phyloP scores from a whole-genome alignment of 1,140 invertebrate species.

The Acromyrmex echinatior region DNA sequence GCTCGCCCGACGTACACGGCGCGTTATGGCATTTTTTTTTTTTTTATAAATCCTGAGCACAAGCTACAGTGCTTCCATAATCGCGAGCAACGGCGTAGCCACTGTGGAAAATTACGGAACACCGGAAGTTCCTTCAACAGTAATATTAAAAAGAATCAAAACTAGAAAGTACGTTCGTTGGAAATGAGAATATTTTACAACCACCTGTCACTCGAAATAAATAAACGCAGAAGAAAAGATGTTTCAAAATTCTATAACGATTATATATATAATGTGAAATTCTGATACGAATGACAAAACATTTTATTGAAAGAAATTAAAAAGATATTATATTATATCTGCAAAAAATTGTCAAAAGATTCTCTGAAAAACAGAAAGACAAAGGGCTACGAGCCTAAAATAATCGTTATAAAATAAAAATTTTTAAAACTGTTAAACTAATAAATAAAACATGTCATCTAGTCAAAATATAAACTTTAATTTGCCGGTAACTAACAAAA shows the following conservation, averaged over 20 bases:
- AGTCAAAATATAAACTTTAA: too few species aligned
- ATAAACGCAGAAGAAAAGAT: background rate
- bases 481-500: too few species aligned
- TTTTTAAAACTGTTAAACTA: too few species aligned
- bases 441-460: too few species aligned
- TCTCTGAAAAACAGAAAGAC: too few species aligned
- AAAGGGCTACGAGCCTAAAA: too few species aligned
- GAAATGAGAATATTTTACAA: background rate
- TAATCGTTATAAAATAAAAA: too few species aligned
- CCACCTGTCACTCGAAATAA: background rate
- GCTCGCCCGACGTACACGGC: conserved; percentile 58
- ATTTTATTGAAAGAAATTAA: background rate
- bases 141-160: conserved; percentile 40
- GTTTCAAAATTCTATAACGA: background rate
- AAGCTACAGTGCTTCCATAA: conserved; percentile 66
- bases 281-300: background rate
- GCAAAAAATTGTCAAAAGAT: background rate
- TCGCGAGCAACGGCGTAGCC: conserved; percentile 65
- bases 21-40: conserved; percentile 66
- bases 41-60: conserved; percentile 51
- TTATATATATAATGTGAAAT: background rate
- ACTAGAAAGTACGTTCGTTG: conserved; percentile 9
- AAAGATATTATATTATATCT: background rate
- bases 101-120: conserved; percentile 27
- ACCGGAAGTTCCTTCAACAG: conserved; percentile 38